Percentiles rank a stretch among this genome's conserved stretches.
These are phyloP conservation scores for Xylocampa areola DNA, from an alignment of 2,888 invertebrate species.

Conservation along the genomic window DNA sequence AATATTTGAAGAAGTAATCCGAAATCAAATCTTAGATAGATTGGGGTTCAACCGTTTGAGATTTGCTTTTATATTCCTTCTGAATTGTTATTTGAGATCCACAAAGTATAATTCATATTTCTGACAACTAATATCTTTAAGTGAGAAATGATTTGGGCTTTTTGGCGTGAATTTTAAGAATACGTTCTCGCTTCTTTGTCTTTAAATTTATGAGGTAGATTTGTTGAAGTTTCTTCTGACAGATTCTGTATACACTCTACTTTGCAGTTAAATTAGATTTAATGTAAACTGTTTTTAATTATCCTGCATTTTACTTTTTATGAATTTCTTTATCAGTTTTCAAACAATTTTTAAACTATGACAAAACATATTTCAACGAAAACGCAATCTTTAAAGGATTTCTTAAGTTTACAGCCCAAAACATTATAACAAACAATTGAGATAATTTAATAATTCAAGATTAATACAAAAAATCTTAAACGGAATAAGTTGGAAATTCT, in stretches of 20 bases:
- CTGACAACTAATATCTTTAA: conserved; percentile 46
- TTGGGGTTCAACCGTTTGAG: conserved; percentile 40
- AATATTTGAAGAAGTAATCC: conserved; percentile 54
- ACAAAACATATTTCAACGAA: too few species aligned
- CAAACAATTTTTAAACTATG: too few species aligned
- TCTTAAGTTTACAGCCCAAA: too few species aligned
- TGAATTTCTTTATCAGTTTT: too few species aligned
- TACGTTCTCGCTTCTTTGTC: conserved; percentile 10
- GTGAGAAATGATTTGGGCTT: conserved; percentile 37
- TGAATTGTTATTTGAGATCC: conserved; percentile 35
- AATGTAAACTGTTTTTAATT: not conserved
- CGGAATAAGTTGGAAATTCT: not conserved
- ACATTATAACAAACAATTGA: too few species aligned
- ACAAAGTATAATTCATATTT: conserved; percentile 43
- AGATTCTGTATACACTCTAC: conserved; percentile 17
- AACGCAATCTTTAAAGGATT: too few species aligned
- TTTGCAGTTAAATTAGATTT: conserved; percentile 25
- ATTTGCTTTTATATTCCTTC: conserved; percentile 38
- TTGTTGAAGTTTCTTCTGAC: conserved; percentile 24
- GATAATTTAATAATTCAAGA: too few species aligned
- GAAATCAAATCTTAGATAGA: conserved; percentile 53
- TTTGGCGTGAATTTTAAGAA: conserved; percentile 26
- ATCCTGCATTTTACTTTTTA: not conserved
- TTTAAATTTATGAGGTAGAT: conserved; percentile 32
- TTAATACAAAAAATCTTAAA: not conserved